Evolutionary conservation across 2,888 invertebrate genomes (phyloP), one percentile per base, ranked within the genome.

Genomic region (Ophioninae sp.): DNA sequence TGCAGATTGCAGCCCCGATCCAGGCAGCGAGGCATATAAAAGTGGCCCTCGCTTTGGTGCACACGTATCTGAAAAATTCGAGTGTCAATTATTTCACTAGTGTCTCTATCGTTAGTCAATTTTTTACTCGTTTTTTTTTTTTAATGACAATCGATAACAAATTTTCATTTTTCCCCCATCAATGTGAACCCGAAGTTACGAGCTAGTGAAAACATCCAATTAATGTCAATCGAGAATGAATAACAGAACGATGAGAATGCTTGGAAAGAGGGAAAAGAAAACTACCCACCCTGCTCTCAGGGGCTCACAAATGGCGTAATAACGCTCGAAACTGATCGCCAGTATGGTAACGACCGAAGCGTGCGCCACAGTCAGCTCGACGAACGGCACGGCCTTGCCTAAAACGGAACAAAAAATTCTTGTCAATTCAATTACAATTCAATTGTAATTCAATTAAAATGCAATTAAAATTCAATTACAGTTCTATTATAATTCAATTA

Each of bases 371-470:
- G 97, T 97, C 91, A 98, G 93, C 93, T 98, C 98, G 83, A 98
- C 96, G 92, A 98, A 98, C 0, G 98, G 98, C 6, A 98, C 97
- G 30, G 97, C 96, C 92, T 98, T 97, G 94, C 98, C 98, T 98
- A 95, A 59, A 94, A 94, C 85, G 86, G 83, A 89, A 84, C 67
- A 82, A 72, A 69, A 78, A 44, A 44, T 21, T 20, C 13, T 68
- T 68, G 13, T 41, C 0, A 50, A 21, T 61, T 20, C 41, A 21
- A 39, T 13, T 61, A 30, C 8, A 41, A 41, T 7, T 72, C 7
- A 41, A 68, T 44, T 8, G 0, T 21, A 17, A 10, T 2, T n/a
- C 21, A 13, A 6, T 20, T 59, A 7, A 6, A 6, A 7, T 20
- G n/a, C 7, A 70, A 10, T 70, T 57, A 10, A 67, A n/a, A 30